phyloP scores from a whole-genome alignment of 2,797 vertebrate species.

The Danio aesculapii region DNA sequence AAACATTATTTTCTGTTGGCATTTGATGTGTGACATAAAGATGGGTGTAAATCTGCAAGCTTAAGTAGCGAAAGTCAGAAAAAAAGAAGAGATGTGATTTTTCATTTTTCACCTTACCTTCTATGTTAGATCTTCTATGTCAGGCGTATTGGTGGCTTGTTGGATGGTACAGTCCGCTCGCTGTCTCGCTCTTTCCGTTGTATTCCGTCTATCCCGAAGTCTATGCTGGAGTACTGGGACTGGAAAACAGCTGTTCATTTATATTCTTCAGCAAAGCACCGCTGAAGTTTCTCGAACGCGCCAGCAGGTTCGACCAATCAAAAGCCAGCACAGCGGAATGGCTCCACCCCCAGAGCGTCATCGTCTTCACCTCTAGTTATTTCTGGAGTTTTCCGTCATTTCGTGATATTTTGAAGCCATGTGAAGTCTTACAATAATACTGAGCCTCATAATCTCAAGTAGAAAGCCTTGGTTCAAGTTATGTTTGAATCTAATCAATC shows the following conservation, averaged over 20 bases:
- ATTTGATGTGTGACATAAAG: background rate
- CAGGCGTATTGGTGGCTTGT: background rate
- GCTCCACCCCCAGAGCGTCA: background rate
- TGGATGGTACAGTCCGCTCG: background rate
- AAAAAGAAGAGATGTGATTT: background rate
- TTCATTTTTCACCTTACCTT: background rate
- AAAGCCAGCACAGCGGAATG: background rate
- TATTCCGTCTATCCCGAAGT: background rate
- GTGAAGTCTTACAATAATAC: too few relatives aligned
- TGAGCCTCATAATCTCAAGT: background rate
- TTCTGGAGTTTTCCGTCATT: conserved; percentile 11
- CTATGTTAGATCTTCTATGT: too few relatives aligned
- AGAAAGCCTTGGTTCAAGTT: too few relatives aligned
- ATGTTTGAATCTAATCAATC: too few relatives aligned
- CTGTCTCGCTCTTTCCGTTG: background rate
- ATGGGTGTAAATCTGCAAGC: background rate
- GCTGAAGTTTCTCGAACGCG: conserved; percentile 29
- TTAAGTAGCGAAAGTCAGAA: background rate
- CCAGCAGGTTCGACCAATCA: conserved; percentile 17
- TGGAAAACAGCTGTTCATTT: background rate
- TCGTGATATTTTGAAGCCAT: too few relatives aligned
- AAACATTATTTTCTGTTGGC: background rate
- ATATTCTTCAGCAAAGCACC: background rate
- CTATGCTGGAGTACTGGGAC: fast-evolving
- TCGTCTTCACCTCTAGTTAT: too few relatives aligned